A percentile compares a stretch with the other conserved stretches of the same genome.
Conservation (phyloP, 2,888 invertebrate species). For the Deilephila elpenor region DNA sequence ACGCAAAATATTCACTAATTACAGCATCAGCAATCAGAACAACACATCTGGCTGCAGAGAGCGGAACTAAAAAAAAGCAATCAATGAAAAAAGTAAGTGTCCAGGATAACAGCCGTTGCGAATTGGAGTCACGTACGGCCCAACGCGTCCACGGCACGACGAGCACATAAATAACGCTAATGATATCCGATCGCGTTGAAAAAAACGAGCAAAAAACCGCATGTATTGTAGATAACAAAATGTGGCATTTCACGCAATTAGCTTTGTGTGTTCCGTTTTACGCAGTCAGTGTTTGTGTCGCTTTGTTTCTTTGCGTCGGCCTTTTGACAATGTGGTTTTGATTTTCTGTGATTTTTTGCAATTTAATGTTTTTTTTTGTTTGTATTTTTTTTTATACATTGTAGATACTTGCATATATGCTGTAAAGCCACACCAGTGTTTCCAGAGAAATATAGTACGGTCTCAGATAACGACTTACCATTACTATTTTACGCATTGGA, state of each 20-base stretch:
- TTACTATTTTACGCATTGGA: too few relatives aligned
- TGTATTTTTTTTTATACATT: background rate
- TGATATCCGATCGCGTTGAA: conserved; percentile 75
- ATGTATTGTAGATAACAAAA: conserved; percentile 30
- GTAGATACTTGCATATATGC: too few relatives aligned
- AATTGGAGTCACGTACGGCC: conserved; percentile 65
- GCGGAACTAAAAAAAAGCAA: conserved; percentile 52
- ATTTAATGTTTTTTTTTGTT: background rate
- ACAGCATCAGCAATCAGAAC: conserved; percentile 15
- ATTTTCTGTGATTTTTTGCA: background rate
- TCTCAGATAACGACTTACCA: too few relatives aligned
- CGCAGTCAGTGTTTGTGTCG: background rate
- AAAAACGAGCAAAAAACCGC: conserved; percentile 23
- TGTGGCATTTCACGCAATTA: conserved; percentile 15
- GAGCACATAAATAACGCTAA: conserved; percentile 79
- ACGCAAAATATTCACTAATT: background rate
- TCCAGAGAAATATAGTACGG: too few relatives aligned
- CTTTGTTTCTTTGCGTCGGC: conserved; percentile 4
- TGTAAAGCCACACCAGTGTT: too few relatives aligned
- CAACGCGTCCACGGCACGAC: conserved; percentile 67
- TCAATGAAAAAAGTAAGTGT: conserved; percentile 57
- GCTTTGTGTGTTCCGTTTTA: conserved; percentile 5
- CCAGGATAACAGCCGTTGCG: conserved; percentile 57
- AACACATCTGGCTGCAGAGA: conserved; percentile 26
- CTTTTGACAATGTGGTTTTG: background rate